phyloP scores from a whole-genome alignment of 53 echinoderm and acorn worm genomes.

The Hippasteria phrygiana region DNA sequence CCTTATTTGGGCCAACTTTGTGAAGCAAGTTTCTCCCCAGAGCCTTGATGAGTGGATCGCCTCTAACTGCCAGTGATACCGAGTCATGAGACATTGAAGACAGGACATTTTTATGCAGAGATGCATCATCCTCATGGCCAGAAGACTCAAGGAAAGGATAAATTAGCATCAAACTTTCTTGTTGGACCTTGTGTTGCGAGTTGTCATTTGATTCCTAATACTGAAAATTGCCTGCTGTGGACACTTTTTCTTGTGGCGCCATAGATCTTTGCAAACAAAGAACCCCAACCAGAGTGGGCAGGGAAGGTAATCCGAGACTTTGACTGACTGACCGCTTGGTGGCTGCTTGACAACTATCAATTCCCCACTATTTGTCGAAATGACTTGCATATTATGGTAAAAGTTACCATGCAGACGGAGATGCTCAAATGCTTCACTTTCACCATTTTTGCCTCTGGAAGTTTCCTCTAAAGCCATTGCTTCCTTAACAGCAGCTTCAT shows the following conservation, averaged over 20 bases:
- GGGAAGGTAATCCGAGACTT: not conserved
- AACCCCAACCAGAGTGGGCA: constrained; percentile 27
- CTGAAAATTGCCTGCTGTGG: too few species aligned
- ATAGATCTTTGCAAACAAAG: not conserved
- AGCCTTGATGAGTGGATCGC: not conserved
- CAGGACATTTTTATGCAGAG: not conserved
- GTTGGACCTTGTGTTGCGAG: not conserved
- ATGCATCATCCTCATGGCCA: not conserved
- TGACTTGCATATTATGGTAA: constrained; percentile 25
- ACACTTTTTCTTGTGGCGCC: constrained; percentile 17
- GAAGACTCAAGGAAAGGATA: not conserved
- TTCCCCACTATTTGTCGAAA: not conserved
- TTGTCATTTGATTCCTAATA: not conserved
- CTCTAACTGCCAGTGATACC: not conserved
- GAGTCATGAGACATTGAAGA: not conserved
- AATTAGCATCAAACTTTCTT: not conserved
- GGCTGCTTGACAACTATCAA: not conserved
- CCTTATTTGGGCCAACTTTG: not conserved
- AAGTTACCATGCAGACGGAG: constrained; percentile 10
- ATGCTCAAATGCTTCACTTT: not conserved
- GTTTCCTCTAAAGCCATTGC: not conserved
- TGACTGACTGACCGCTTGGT: not conserved
- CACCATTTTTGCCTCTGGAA: too few species aligned
- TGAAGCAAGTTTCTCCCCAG: not conserved
- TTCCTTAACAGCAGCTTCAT: not conserved